A percentile compares a stretch with the other conserved stretches of the same genome.
phyloP scores from a whole-genome alignment of 2,888 invertebrate species.

The Panopea generosa region DNA sequence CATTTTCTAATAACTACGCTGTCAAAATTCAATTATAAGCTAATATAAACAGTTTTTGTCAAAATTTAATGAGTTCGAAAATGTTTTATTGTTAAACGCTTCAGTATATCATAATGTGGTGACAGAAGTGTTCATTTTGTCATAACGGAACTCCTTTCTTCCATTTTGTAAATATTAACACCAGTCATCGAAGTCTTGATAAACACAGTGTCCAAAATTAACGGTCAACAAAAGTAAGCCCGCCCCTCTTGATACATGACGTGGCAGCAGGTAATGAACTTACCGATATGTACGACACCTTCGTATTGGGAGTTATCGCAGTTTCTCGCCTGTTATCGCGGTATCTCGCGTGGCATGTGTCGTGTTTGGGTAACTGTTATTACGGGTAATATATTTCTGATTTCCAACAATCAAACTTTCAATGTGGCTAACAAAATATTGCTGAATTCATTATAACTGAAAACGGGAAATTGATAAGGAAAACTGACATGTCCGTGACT shows the following conservation, averaged over 20 bases:
- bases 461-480: slow-evolving; percentile 29
- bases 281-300: slow-evolving; percentile 14
- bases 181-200: slow-evolving; percentile 22
- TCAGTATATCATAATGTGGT: no score
- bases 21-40: no score
- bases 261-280: slow-evolving; percentile 43
- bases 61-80: no score
- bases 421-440: slow-evolving; percentile 18
- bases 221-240: slow-evolving; percentile 30
- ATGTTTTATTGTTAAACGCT: no score
- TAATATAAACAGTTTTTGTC: no score
- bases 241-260: slow-evolving; percentile 20
- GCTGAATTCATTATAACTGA: slow-evolving; percentile 18
- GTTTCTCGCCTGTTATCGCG: slow-evolving; percentile 50
- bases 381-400: slow-evolving; percentile 2
- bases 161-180: slow-evolving; percentile 24
- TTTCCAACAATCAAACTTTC: slow-evolving; percentile 6
- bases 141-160: neutral
- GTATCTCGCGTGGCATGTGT: slow-evolving; percentile 50
- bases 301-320: slow-evolving; percentile 42
- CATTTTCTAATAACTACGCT: no score
- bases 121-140: no score
- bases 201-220: slow-evolving; percentile 31
- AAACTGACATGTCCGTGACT: slow-evolving; percentile 5
- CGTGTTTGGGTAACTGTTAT: slow-evolving; percentile 47